Conservation (phyloP, 2,888 invertebrate genomes). For the Cheilosia urbana region DNA sequence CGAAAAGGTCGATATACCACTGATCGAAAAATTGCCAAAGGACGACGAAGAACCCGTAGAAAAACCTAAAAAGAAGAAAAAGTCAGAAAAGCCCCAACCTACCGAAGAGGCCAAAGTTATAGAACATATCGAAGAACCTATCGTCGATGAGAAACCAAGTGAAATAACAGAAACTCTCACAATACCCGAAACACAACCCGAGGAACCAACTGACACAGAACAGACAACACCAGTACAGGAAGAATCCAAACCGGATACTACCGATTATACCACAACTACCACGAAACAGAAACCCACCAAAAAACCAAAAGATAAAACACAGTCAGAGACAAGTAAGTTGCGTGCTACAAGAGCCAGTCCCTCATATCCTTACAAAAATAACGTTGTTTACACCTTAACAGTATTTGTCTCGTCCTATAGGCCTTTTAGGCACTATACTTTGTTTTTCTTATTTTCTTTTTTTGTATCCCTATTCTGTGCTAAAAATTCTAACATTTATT, state of each 20-base stretch:
- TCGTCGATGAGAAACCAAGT: constrained; percentile 74
- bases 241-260: constrained; percentile 81
- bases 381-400: constrained; percentile 57
- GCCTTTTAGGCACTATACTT: constrained; percentile 17
- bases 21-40: constrained; percentile 78
- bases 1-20: constrained; percentile 81
- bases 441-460: constrained; percentile 5
- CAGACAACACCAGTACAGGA: constrained; percentile 84
- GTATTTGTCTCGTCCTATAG: constrained; percentile 47
- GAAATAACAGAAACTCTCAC: constrained; percentile 77
- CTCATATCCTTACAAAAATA: constrained; percentile 62
- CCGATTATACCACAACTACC: constrained; percentile 76
- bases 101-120: constrained; percentile 75
- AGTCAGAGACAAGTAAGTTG: constrained; percentile 83
- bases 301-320: constrained; percentile 82
- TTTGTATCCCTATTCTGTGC: constrained; percentile 36
- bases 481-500: constrained; percentile 50
- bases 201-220: constrained; percentile 82
- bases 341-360: constrained; percentile 61
- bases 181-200: constrained; percentile 77
- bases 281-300: constrained; percentile 83
- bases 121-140: constrained; percentile 75
- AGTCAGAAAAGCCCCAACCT: constrained; percentile 72
- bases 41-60: constrained; percentile 78
- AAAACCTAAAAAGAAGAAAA: constrained; percentile 72